Conservation (phyloP, 1,140 invertebrate species). For the Nebria ingens region DNA sequence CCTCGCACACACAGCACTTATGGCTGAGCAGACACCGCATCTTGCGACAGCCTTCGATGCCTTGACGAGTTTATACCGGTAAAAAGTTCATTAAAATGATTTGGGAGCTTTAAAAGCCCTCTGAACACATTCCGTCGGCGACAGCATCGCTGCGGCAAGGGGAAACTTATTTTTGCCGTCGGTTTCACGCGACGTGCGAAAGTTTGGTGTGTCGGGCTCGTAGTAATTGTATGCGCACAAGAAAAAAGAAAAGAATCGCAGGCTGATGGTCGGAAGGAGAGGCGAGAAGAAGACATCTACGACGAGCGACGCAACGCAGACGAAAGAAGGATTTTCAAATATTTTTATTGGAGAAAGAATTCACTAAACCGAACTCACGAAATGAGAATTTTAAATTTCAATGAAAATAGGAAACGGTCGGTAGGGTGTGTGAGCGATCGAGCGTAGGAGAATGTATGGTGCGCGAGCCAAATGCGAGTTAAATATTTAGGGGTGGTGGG, state of each 20-base stretch:
- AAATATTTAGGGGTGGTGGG: not conserved
- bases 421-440: not conserved
- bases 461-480: not conserved
- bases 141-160: too few species aligned
- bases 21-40: not conserved
- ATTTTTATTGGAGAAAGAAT: conserved; percentile 9
- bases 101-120: conserved; percentile 6
- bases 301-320: not conserved
- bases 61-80: conserved; percentile 1
- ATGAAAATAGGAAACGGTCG: conserved; percentile 4
- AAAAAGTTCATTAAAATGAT: conserved; percentile 10
- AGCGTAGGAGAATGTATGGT: not conserved
- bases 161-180: conserved; percentile 2
- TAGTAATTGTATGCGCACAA: conserved; percentile 7
- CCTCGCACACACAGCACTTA: not conserved
- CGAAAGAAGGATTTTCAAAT: conserved; percentile 7
- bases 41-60: not conserved
- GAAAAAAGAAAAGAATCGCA: conserved; percentile 1
- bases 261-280: too few species aligned
- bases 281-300: not conserved
- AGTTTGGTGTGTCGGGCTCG: not conserved
- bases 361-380: conserved; percentile 2
- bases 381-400: conserved; percentile 10
- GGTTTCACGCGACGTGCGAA: not conserved
- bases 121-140: not conserved